Base-by-base conservation (phyloP, 2,888 invertebrate genomes). In the Neocrepidodera transversa region DNA sequence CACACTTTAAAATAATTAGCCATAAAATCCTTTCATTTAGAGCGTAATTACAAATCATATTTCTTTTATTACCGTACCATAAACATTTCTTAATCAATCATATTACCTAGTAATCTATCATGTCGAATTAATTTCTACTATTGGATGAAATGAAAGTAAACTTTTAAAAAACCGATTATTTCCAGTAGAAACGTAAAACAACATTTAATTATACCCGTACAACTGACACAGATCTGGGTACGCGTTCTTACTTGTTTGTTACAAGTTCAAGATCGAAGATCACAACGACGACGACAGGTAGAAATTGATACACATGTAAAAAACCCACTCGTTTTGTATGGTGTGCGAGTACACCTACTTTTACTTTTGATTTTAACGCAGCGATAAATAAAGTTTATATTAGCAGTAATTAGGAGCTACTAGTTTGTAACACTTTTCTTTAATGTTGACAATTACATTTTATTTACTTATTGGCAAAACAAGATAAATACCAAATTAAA, bases 181-280 rank as follows among this genome's bases (percentile, higher is more conserved):
- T 47, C 30, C 14, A 47, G 28, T 47, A 47, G 13, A 47, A 28
- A 47, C 45, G n/a, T 30, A 1, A 47, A 28, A 28, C 28, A 14
- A 28, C 4, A 28, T 26, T 28, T 47, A 30, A 43, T 23, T 43
- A 43, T n/a, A 43, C 43, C 43, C 23, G 43, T 43, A 23, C 13
- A 18, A 43, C n/a, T n/a, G n/a, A n/a, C 43, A 43, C 43, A 26
- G 43, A 43, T 43, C 43, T 23, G 43, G 20, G 20, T 43, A 23
- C 6, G 13, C 11, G 32, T 26, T 23, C 23, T 43, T 43, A 43
- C 43, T 23, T 23, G 43, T 43, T 43, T 23, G 43, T 43, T 43
- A 43, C 43, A 43, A 43, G 43, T 43, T 43, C 43, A 43, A 43
- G 43, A 40, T 40, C 18, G 18, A 40, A 40, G 40, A 11, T 43